phyloP scores from a whole-genome alignment of 2,113 vertebrate genomes.

The Podarcis cretensis region DNA sequence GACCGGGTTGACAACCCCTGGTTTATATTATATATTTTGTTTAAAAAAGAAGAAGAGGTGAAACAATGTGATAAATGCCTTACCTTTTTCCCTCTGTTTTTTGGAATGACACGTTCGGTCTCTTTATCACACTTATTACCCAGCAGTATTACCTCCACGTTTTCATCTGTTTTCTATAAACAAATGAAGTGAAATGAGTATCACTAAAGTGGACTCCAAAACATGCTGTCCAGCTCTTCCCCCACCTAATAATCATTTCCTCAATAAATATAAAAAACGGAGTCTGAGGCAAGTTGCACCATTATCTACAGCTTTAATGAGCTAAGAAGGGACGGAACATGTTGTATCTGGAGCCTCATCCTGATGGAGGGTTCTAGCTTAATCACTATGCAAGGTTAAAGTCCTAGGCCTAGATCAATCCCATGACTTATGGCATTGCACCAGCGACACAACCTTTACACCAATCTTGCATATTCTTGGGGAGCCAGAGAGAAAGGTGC shows the following conservation, averaged over 20 bases:
- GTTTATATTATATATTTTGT: too few species aligned
- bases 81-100: slow-evolving; percentile 79
- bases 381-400: neutral
- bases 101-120: slow-evolving; percentile 73
- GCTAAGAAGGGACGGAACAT: neutral
- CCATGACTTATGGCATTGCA: neutral
- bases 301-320: neutral
- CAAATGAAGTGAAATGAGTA: slow-evolving; percentile 58
- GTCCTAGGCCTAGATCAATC: neutral
- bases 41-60: slow-evolving; percentile 11
- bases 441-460: neutral
- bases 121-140: slow-evolving; percentile 81
- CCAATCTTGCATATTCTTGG: neutral
- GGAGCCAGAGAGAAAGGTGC: neutral
- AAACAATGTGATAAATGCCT: slow-evolving; percentile 37
- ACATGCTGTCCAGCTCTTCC: neutral
- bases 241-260: neutral
- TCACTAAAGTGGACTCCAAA: slow-evolving; percentile 37
- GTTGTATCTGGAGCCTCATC: neutral
- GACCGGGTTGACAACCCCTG: too few species aligned
- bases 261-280: neutral
- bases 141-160: slow-evolving; percentile 77
- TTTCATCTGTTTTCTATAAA: slow-evolving; percentile 74
- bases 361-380: neutral
- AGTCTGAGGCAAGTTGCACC: neutral